Conservation (phyloP, 2,888 invertebrate genomes). For the Nasonia oneida region DNA sequence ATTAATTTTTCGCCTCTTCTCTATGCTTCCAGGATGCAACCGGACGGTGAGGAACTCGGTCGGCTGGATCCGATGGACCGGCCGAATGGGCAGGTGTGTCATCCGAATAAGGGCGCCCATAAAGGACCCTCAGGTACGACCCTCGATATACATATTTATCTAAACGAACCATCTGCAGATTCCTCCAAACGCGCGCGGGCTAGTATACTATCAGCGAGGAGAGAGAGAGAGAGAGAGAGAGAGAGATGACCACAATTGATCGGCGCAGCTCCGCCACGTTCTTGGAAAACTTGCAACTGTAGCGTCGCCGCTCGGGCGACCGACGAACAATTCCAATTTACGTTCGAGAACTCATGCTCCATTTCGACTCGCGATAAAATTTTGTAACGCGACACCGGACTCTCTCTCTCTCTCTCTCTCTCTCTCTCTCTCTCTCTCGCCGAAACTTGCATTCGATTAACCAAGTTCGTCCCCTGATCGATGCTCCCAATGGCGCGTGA, state of each 20-base stretch:
- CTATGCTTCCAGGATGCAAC: conserved; percentile 70
- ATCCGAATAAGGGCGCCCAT: conserved; percentile 71
- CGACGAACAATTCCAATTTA: conserved; percentile 63
- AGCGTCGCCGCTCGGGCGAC: not conserved
- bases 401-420: too few species aligned
- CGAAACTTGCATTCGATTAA: conserved; percentile 38
- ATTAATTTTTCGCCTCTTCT: not conserved
- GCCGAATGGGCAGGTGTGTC: conserved; percentile 73
- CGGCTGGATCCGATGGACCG: conserved; percentile 75
- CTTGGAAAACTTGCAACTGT: conserved; percentile 46
- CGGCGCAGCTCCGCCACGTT: conserved; percentile 34
- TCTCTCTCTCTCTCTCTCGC: not conserved
- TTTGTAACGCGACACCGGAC: conserved; percentile 50
- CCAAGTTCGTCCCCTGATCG: conserved; percentile 22
- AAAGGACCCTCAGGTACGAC: conserved; percentile 72
- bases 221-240: not conserved
- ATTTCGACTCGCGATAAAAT: conserved; percentile 40
- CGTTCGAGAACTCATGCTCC: conserved; percentile 52
- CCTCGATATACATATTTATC: not conserved
- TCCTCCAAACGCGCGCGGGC: not conserved
- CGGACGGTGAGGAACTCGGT: conserved; percentile 73
- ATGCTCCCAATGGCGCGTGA: not conserved
- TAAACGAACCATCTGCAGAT: not conserved
- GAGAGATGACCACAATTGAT: conserved; percentile 14
- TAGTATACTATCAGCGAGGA: too few species aligned